Evolutionary conservation across 2,113 vertebrate species (phyloP), one percentile per base, ranked within the genome.

Genomic region (Sclerurus mexicanus): DNA sequence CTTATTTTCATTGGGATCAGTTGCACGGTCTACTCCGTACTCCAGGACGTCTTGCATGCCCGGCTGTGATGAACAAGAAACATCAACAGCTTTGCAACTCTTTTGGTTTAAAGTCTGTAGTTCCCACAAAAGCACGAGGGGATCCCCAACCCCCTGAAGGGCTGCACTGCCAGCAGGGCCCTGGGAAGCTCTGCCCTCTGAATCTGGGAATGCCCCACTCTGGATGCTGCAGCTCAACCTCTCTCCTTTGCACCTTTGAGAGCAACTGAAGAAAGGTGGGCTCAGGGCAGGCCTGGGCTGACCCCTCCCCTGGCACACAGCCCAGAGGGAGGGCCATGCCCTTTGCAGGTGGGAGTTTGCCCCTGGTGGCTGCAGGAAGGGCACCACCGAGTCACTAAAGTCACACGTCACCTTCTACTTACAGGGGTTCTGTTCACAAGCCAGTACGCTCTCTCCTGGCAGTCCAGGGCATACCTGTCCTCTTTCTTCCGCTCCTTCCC

Each of bases 401-500:
- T 20, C 66, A 73, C 37, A 7, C 1, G 0, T 3, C 53, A 27
- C 5, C 16, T 6, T 12, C 66, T 93, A 98, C 98, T 98, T 85
- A 99, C 99, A 33, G 99, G 99, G 53, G 99, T 98, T 69, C 99
- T 97, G 95, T 99, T 99, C 87, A 99, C 99, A 74, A 99, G 98
- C 99, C 99, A 99, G 85, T 99, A 99, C 5, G 99, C 99, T 96
- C 99, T 98, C 96, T 99, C 99, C 96, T 99, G 99, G 93, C 99
- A 99, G 82, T 99, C 99, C 98, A 99, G 98, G 9, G 99, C 98
- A 0, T 99, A 99, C 8, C 99, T 98, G 92, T 99, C 99, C 0
- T 97, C 99, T 87, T 99, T 99, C 96, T 98, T 99, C 94, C 99
- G 98, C 96, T 99, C 99, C 93, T 99, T 99, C 17, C 99, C 99